phyloP scores from a whole-genome alignment of 2,888 invertebrate genomes.

The Scrobipalpa atriplicella region DNA sequence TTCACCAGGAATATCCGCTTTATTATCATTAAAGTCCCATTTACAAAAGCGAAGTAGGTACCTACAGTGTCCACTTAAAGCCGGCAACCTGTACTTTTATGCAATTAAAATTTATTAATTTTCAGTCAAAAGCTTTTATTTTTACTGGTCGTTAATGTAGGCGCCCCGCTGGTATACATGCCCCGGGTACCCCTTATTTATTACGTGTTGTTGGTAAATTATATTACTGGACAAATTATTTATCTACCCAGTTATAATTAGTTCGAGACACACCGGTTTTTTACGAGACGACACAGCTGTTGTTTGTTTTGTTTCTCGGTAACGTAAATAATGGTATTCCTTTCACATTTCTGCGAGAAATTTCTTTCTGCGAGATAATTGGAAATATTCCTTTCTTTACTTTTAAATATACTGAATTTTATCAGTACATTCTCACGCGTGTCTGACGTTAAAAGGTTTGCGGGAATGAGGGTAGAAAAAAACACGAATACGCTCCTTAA shows the following conservation, averaged over 20 bases:
- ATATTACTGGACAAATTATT: conserved; percentile 22
- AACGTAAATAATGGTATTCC: conserved; percentile 3
- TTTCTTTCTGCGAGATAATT: neutral
- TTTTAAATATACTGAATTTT: conserved; percentile 19
- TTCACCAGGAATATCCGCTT: conserved; percentile 32
- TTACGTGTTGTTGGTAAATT: conserved; percentile 31
- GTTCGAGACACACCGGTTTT: conserved; percentile 7
- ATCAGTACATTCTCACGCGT: conserved; percentile 24
- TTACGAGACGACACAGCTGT: neutral
- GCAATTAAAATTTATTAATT: conserved; percentile 72
- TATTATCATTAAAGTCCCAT: conserved; percentile 33
- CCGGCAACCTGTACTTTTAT: conserved; percentile 57
- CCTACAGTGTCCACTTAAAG: conserved; percentile 51
- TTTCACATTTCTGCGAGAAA: neutral
- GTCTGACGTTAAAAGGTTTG: conserved; percentile 26
- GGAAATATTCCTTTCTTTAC: neutral
- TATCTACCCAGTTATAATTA: conserved; percentile 22
- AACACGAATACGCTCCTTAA: conserved; percentile 37
- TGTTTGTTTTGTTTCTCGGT: conserved; percentile 1
- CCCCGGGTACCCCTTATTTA: conserved; percentile 38
- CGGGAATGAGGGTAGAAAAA: conserved; percentile 24
- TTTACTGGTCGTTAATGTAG: conserved; percentile 54
- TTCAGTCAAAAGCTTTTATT: conserved; percentile 56
- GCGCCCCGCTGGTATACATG: conserved; percentile 37
- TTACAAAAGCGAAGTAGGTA: conserved; percentile 33